A percentile compares a stretch with the other conserved stretches of the same genome.
Conservation (phyloP, 2,113 vertebrate species). For the Cebus imitator region DNA sequence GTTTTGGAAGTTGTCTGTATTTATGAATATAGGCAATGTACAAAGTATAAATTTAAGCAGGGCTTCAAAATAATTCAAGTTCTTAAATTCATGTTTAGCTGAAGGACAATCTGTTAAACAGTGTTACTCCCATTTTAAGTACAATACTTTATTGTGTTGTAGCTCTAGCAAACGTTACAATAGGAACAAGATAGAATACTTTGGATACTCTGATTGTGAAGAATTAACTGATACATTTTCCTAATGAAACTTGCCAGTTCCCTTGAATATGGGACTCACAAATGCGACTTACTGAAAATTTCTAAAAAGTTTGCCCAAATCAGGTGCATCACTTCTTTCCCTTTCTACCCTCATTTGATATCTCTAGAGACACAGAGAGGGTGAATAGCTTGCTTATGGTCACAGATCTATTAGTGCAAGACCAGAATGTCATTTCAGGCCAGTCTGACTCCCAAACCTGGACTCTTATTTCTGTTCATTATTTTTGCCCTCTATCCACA, state of each 20-base stretch:
- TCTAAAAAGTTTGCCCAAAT: not conserved
- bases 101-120: not conserved
- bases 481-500: not conserved
- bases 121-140: not conserved
- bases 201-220: conserved; percentile 18
- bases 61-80: not conserved
- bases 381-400: not conserved
- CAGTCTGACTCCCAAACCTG: not conserved
- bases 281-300: not conserved
- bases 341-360: not conserved
- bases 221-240: not conserved
- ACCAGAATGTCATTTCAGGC: not conserved
- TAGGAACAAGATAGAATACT: conserved; percentile 19
- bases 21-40: not conserved
- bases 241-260: not conserved
- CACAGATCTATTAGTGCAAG: not conserved
- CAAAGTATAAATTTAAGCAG: not conserved
- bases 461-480: not conserved
- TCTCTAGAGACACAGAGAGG: not conserved
- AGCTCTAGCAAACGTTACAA: not conserved
- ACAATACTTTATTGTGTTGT: conserved; percentile 43
- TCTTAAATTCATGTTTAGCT: not conserved
- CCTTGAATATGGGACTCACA: not conserved
- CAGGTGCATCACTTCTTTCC: not conserved
- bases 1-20: not conserved